Percentiles rank a stretch among this genome's conserved stretches.
Evolutionary conservation across 2,888 invertebrate genomes (phyloP).

Genomic region (Hydriomena furcata): DNA sequence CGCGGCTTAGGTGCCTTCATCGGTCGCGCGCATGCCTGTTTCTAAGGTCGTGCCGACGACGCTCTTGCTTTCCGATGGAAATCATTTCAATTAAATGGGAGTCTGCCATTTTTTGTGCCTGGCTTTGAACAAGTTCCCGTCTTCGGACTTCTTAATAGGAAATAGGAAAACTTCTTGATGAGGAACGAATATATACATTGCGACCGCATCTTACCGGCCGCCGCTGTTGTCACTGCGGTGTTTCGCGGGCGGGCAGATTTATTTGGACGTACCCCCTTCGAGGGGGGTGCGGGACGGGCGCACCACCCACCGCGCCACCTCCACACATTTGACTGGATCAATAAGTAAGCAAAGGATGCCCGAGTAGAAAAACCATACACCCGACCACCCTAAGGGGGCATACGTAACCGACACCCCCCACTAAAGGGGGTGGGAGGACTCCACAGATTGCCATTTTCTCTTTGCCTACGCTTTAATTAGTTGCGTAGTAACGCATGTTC

Average conservation of each 20-base stretch:
- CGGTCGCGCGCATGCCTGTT: constrained; percentile 78
- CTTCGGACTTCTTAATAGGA: constrained; percentile 19
- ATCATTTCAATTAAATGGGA: constrained; percentile 72
- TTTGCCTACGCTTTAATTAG: constrained; percentile 84
- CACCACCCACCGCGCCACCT: constrained; percentile 80
- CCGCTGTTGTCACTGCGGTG: constrained; percentile 83
- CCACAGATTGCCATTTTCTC: constrained; percentile 84
- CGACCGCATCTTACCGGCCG: constrained; percentile 78
- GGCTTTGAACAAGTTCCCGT: neutral
- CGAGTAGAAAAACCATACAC: constrained; percentile 85
- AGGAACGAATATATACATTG: constrained; percentile 70
- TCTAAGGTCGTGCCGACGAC: constrained; percentile 70
- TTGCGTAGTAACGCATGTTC: constrained; percentile 82
- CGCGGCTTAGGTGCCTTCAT: constrained; percentile 67
- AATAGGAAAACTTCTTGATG: constrained; percentile 30
- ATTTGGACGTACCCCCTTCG: constrained; percentile 83
- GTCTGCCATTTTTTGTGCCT: constrained; percentile 46
- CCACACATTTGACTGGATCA: constrained; percentile 85
- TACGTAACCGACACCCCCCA: constrained; percentile 84
- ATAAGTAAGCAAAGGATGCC: constrained; percentile 85
- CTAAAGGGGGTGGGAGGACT: constrained; percentile 80
- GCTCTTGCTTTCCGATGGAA: constrained; percentile 63
- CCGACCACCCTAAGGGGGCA: constrained; percentile 82
- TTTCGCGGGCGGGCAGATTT: constrained; percentile 84
- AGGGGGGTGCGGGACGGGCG: constrained; percentile 69